phyloP scores from a whole-genome alignment of 2,113 vertebrate genomes.

The Colossoma macropomum region DNA sequence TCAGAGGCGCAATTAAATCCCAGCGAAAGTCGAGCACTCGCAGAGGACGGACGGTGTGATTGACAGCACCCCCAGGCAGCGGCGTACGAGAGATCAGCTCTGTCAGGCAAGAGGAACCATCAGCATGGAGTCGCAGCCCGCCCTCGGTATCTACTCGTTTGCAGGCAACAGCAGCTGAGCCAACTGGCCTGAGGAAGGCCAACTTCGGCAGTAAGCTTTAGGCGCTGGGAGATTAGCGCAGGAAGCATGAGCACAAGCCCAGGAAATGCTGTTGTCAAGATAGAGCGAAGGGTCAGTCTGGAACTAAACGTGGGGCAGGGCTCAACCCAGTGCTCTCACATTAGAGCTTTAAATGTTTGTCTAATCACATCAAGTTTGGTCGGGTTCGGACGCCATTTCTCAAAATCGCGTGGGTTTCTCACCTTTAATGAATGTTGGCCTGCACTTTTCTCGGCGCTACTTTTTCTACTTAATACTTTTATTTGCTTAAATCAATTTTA shows the following conservation, averaged over 20 bases:
- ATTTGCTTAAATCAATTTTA: too few relatives aligned
- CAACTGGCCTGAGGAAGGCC: slow-evolving; percentile 60
- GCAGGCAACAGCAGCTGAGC: slow-evolving; percentile 64
- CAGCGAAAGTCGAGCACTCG: slow-evolving; percentile 58
- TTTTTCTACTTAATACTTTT: too few relatives aligned
- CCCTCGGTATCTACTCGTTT: slow-evolving; percentile 50
- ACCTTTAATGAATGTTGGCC: too few relatives aligned
- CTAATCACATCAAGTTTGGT: neutral
- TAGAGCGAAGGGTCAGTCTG: slow-evolving; percentile 33
- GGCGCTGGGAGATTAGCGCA: slow-evolving; percentile 55
- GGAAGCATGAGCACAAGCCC: slow-evolving; percentile 48
- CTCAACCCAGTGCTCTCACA: neutral
- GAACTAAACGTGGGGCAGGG: neutral
- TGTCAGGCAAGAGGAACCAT: slow-evolving; percentile 58
- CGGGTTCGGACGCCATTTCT: neutral
- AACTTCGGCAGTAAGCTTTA: slow-evolving; percentile 49
- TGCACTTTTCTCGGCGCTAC: too few relatives aligned
- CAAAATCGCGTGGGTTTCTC: neutral
- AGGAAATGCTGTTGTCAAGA: slow-evolving; percentile 44
- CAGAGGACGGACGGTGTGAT: slow-evolving; percentile 58
- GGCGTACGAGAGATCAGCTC: slow-evolving; percentile 64
- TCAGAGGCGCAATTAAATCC: slow-evolving; percentile 67
- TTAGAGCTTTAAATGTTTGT: neutral
- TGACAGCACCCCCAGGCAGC: slow-evolving; percentile 66
- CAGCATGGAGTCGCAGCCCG: slow-evolving; percentile 46